Evolutionary conservation across 2,888 invertebrate species (phyloP).

Genomic region (Troides aeacus): DNA sequence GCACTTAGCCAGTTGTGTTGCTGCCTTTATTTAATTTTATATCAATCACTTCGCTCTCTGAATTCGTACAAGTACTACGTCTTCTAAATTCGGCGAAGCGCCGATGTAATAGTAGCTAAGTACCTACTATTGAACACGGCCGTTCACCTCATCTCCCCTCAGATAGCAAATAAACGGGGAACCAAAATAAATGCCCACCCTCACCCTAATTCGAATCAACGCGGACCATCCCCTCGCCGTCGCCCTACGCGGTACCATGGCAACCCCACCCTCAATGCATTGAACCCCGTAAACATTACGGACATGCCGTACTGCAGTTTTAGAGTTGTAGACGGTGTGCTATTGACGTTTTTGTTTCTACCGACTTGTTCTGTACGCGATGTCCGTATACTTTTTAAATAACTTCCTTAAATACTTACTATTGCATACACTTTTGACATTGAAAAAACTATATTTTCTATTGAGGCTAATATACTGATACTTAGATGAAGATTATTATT

Average conservation of each 20-base stretch:
- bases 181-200: constrained; percentile 71
- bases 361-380: constrained; percentile 27
- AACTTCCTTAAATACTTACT: background rate
- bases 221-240: constrained; percentile 62
- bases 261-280: constrained; percentile 59
- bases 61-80: constrained; percentile 1
- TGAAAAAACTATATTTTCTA: no score
- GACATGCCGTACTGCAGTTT: constrained; percentile 36
- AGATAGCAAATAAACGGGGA: constrained; percentile 63
- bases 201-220: constrained; percentile 65
- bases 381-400: background rate
- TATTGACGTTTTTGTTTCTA: constrained; percentile 62
- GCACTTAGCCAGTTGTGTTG: no score
- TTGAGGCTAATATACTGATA: no score
- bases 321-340: constrained; percentile 37
- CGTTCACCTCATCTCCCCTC: constrained; percentile 75
- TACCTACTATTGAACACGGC: constrained; percentile 45
- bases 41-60: background rate
- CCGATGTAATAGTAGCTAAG: constrained; percentile 29
- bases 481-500: no score
- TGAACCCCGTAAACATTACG: constrained; percentile 52
- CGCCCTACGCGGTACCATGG: constrained; percentile 60
- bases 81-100: constrained; percentile 21
- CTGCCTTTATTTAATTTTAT: no score
- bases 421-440: no score